These are phyloP conservation scores for Frieseomelitta varia DNA, from an alignment of 1,140 invertebrate genomes.

Conservation along the genomic window DNA sequence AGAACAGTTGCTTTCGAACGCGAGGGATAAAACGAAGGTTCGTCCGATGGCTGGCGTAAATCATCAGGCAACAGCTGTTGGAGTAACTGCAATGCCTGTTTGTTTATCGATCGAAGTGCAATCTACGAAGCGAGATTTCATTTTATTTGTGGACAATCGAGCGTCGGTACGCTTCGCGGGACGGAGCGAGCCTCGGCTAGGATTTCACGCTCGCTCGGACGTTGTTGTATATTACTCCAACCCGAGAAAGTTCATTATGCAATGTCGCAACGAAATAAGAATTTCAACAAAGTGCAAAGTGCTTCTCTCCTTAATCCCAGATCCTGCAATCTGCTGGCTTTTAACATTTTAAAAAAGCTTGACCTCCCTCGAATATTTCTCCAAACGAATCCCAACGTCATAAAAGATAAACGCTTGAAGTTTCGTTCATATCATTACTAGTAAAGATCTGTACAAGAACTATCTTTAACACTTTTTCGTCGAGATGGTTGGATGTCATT, in stretches of 20 bases:
- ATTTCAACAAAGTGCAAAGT: conserved; percentile 21
- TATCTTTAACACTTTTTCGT: background rate
- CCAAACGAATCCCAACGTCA: background rate
- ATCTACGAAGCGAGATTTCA: background rate
- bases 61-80: background rate
- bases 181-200: background rate
- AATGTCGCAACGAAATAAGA: background rate
- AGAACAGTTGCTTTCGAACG: conserved; percentile 19
- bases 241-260: background rate
- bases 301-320: conserved; percentile 1
- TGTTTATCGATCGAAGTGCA: background rate
- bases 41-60: background rate
- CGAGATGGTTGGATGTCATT: too few relatives aligned
- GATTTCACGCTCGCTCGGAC: background rate
- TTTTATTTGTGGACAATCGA: background rate
- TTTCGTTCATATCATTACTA: background rate
- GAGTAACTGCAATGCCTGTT: background rate
- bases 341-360: background rate
- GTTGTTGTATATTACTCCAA: background rate
- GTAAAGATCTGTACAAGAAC: background rate
- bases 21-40: background rate
- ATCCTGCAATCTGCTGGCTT: background rate
- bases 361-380: background rate
- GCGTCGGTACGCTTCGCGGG: accelerated
- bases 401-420: background rate